A percentile compares a stretch with the other conserved stretches of the same genome.
These are phyloP conservation scores for Plemyria rubiginata DNA, from an alignment of 2,888 invertebrate species.

Conservation along the genomic window DNA sequence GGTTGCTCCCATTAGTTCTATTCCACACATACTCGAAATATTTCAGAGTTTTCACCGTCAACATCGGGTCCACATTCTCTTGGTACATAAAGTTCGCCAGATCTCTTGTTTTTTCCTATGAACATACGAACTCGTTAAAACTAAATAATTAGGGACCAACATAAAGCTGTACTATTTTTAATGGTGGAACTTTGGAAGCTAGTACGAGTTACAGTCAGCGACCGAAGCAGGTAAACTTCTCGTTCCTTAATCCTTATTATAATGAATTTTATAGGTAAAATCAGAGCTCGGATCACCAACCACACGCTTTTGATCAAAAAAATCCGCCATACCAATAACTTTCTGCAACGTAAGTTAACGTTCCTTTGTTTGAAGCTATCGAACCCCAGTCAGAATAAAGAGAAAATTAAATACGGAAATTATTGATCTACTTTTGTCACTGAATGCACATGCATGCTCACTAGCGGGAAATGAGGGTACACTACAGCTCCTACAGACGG, in stretches of 20 bases:
- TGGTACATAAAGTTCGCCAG: constrained; percentile 76
- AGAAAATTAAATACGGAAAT: neutral
- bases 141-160: constrained; percentile 61
- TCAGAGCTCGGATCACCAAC: neutral
- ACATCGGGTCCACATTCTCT: constrained; percentile 70
- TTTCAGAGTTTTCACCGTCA: constrained; percentile 72
- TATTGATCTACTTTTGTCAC: neutral
- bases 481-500: constrained; percentile 30
- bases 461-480: constrained; percentile 16
- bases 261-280: too few species aligned
- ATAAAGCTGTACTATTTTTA: constrained; percentile 63
- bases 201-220: constrained; percentile 1
- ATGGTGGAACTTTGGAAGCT: constrained; percentile 57
- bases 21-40: constrained; percentile 84
- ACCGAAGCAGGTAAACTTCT: neutral
- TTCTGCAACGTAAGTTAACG: neutral
- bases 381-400: neutral
- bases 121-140: constrained; percentile 64
- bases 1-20: constrained; percentile 78
- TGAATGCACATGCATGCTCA: constrained; percentile 5
- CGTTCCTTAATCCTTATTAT: neutral
- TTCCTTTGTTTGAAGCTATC: neutral
- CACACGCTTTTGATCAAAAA: neutral
- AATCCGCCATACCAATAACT: neutral
- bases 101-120: constrained; percentile 76